These are phyloP conservation scores for Cheilosia scutellata DNA, from an alignment of 2,888 invertebrate species.

Conservation along the genomic window DNA sequence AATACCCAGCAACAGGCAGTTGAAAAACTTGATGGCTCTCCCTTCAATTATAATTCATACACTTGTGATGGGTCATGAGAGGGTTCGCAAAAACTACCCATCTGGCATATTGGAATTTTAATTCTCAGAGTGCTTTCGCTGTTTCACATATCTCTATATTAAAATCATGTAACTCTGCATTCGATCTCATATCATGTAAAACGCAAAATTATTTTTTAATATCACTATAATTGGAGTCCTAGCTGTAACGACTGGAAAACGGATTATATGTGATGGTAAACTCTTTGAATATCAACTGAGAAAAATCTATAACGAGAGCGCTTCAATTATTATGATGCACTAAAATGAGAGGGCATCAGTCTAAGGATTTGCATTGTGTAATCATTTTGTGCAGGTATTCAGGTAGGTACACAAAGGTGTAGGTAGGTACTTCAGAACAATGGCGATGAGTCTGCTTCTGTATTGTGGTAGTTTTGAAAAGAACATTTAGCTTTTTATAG, in stretches of 20 bases:
- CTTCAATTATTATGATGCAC: constrained; percentile 13
- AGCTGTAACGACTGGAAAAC: background rate
- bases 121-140: background rate
- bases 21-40: constrained; percentile 5
- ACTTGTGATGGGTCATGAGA: constrained; percentile 7
- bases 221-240: too few relatives aligned
- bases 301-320: constrained; percentile 5
- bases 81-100: constrained; percentile 47
- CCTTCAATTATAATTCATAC: constrained; percentile 18
- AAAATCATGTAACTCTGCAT: background rate
- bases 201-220: too few relatives aligned
- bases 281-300: constrained; percentile 1
- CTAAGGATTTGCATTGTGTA: constrained; percentile 18
- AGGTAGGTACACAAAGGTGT: too few relatives aligned
- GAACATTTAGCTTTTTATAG: too few relatives aligned
- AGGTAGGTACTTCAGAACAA: background rate
- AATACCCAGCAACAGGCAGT: constrained; percentile 65
- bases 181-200: too few relatives aligned
- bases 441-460: background rate
- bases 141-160: background rate
- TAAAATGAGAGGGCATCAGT: background rate
- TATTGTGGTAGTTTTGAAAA: too few relatives aligned
- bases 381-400: background rate
- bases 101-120: constrained; percentile 34
- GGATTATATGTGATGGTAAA: background rate